Evolutionary conservation across 2,113 vertebrate genomes (phyloP).

Genomic region (Argyrosomus japonicus): DNA sequence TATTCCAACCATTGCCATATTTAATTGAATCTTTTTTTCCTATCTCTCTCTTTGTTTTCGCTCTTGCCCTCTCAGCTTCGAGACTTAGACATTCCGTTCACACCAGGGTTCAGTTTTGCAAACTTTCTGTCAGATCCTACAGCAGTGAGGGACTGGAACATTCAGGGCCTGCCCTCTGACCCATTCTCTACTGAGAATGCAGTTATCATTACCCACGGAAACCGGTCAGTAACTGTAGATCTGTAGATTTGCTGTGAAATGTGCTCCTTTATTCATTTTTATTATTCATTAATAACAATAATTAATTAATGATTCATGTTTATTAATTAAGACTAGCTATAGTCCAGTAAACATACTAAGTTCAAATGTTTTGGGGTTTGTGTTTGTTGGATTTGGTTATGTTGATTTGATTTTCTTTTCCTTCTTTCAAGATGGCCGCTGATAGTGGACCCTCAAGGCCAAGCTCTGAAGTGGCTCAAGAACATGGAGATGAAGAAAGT

Average conservation of each 20-base stretch:
- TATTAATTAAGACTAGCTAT: not conserved
- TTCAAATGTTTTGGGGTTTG: not conserved
- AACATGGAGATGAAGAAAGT: constrained; percentile 90
- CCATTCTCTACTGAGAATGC: constrained; percentile 93
- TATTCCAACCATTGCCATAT: too few species aligned
- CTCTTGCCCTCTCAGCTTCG: constrained; percentile 75
- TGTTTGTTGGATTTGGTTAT: not conserved
- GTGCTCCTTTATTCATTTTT: too few species aligned
- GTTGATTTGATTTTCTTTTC: not conserved
- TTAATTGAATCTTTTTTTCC: not conserved
- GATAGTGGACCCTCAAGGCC: constrained; percentile 93
- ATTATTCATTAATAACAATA: too few species aligned
- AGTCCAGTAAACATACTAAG: not conserved
- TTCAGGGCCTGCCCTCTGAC: constrained; percentile 91
- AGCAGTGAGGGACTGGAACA: constrained; percentile 90
- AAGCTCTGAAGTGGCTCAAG: constrained; percentile 93
- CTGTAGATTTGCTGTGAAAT: not conserved
- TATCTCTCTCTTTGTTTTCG: not conserved
- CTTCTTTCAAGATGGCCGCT: constrained; percentile 88
- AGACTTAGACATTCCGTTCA: constrained; percentile 83
- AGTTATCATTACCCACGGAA: constrained; percentile 90
- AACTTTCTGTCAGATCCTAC: constrained; percentile 89
- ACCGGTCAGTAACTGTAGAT: constrained; percentile 81
- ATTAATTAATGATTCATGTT: not conserved
- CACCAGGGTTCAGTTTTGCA: constrained; percentile 87